Evolutionary conservation across 2,888 invertebrate species (phyloP), one percentile per base, ranked within the genome.

Genomic region (Plagodis pulveraria): DNA sequence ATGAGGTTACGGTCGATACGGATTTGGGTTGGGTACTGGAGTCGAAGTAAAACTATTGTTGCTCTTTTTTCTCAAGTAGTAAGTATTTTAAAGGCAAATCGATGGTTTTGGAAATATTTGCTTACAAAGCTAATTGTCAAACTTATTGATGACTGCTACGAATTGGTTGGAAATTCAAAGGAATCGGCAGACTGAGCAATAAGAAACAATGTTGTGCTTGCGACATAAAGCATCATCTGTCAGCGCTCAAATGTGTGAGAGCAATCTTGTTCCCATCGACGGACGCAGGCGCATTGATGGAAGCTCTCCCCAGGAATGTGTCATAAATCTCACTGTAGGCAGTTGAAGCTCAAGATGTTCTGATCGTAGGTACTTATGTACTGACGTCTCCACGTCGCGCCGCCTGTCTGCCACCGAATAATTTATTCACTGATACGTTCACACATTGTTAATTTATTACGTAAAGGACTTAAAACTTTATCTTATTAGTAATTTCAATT

Each of bases 201-300:
- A 50, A 53, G 61, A 57, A 72, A 80, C 79, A 78, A 80, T 76
- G 72, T 70, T 63, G 22, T 22, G 22, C 22, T 22, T 22, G 70
- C 61, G 72, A 81, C 78, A 81, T 78, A 78, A 76, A 77, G 76
- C 76, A 78, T 75, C 80, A 84, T 85, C 83, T 80, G 81, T 87
- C 84, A 81, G 78, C 81, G 72, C 74, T 70, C 72, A 72, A 77
- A 78, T 78, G 76, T 80, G 80, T 80, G 77, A 75, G 84, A 82
- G 81, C 84, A 86, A 89, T 88, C 80, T 83, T 65, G 79, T 86
- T 88, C 86, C 83, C 86, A 85, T 61, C 56, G 56, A 74, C 73
- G 77, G 9, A 9, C 42, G 42, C 78, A 73, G 72, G 74, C 80
- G 75, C 78, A 76, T 71, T 72, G 74, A 71, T 71, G 69, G 73